Evolutionary conservation across 1,140 invertebrate genomes (phyloP), one percentile per base, ranked within the genome.

Genomic region (Drosophila seguyi): DNA sequence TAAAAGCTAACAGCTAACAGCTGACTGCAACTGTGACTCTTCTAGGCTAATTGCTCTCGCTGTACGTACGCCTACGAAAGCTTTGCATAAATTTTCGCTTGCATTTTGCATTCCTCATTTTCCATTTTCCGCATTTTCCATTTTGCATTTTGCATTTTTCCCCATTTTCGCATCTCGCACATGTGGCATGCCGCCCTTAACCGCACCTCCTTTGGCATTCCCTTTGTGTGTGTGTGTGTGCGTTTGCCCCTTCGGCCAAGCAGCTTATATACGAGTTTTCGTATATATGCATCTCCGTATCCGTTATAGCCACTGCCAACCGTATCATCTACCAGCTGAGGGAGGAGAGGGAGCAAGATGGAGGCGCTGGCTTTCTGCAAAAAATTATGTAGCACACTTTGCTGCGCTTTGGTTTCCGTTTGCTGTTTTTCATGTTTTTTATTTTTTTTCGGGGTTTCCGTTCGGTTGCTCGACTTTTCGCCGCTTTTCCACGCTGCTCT

Each of bases 351-450:
- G 6, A 2, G 42, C 3, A 14, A 16, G 41, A 45, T n/a, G 44
- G 6, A 3, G 44, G 44, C 18, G 48, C 11, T 47, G 22, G 45
- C 29, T 50, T 29, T 13, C 48, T 31, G 48, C 48, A 50, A 47
- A 56, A 72, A 66, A 74, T 63, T 62, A 27, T 27, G 58, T 65
- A 57, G 48, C 75, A 68, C 60, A 82, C 75, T 78, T 68, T 79
- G 52, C 61, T 16, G 68, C 52, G 79, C 50, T 48, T 25, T 65
- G 61, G 29, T 60, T 62, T 61, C 57, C 59, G 58, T 42, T 42
- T 66, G 41, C 62, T 66, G 62, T 65, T 61, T 65, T 65, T 36
- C 20, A 47, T 27, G 45, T 2, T 4, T 2, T 4, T n/a, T n/a
- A n/a, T 5, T 31, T 39, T 27, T 22, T 29, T 27, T 53, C 44